Conservation (phyloP, 2,797 vertebrate genomes). For the Chelidonichthys spinosus region DNA sequence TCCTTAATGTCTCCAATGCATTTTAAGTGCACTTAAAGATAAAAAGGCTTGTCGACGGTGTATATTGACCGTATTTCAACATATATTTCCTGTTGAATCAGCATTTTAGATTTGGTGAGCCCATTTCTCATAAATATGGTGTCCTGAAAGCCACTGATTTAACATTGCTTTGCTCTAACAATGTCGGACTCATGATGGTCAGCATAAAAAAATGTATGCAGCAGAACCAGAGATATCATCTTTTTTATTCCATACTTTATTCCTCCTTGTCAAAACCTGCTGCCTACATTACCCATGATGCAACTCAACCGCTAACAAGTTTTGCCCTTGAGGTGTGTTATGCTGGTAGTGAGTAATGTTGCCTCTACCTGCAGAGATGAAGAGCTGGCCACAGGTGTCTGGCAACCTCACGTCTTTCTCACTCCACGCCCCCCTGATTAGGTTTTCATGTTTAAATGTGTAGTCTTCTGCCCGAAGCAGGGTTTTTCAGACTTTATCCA, state of each 20-base stretch:
- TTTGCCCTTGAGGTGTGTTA: background rate
- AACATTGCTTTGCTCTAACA: background rate
- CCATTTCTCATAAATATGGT: background rate
- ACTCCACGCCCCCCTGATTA: background rate
- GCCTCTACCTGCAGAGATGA: background rate
- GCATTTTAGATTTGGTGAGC: background rate
- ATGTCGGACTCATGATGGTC: background rate
- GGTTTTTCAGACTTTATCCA: background rate
- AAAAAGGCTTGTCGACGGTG: conserved; percentile 1
- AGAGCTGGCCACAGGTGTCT: background rate
- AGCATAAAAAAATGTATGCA: background rate
- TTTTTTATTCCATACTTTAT: background rate
- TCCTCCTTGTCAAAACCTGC: background rate
- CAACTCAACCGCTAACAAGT: background rate
- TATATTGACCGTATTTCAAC: conserved; percentile 13
- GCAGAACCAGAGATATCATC: background rate
- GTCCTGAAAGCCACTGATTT: background rate
- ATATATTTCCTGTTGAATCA: conserved; percentile 16
- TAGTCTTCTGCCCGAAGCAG: background rate
- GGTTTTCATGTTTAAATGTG: conserved; percentile 1
- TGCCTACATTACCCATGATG: conserved; percentile 6
- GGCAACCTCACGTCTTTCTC: background rate
- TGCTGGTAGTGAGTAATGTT: background rate
- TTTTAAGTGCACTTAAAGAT: conserved; percentile 46
- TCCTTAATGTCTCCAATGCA: conserved; percentile 38